A percentile compares a stretch with the other conserved stretches of the same genome.
Conservation (phyloP, 1,140 invertebrate species). For the Brachionus manjavacas region DNA sequence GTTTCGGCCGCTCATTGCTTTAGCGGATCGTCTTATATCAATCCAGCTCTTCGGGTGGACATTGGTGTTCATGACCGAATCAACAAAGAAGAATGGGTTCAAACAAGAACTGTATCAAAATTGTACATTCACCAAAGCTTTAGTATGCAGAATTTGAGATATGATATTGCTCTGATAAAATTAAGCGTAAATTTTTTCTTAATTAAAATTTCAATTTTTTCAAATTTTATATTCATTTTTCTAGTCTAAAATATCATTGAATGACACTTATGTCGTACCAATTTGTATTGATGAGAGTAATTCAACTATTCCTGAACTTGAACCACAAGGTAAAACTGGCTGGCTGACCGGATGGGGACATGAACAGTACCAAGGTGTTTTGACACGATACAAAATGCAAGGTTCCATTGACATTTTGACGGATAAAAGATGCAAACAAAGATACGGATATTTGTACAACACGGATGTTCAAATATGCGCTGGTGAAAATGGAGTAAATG, state of each 20-base stretch:
- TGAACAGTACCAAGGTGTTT: conserved; percentile 25
- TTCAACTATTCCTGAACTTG: neutral
- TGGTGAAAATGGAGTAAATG: conserved; percentile 30
- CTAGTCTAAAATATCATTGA: neutral
- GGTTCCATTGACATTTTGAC: neutral
- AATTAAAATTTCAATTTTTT: neutral
- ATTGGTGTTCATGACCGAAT: conserved; percentile 25
- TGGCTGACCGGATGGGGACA: conserved; percentile 33
- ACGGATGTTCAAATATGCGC: conserved; percentile 15
- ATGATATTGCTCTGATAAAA: conserved; percentile 39
- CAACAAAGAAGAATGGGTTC: conserved; percentile 8
- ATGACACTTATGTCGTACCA: conserved; percentile 3
- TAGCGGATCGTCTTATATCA: neutral
- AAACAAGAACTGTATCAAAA: conserved; percentile 24
- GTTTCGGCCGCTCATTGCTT: conserved; percentile 36
- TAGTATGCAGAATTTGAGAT: neutral
- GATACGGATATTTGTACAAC: neutral
- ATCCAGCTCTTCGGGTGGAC: neutral
- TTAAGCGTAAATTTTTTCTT: neutral
- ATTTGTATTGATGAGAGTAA: conserved; percentile 36
- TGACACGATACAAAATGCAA: conserved; percentile 25
- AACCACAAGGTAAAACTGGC: conserved; percentile 25
- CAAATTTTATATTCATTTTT: neutral
- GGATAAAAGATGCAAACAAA: neutral
- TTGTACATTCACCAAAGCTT: conserved; percentile 25